phyloP scores from a whole-genome alignment of 92 coral and sea anemone species.

The Siderastrea siderea region DNA sequence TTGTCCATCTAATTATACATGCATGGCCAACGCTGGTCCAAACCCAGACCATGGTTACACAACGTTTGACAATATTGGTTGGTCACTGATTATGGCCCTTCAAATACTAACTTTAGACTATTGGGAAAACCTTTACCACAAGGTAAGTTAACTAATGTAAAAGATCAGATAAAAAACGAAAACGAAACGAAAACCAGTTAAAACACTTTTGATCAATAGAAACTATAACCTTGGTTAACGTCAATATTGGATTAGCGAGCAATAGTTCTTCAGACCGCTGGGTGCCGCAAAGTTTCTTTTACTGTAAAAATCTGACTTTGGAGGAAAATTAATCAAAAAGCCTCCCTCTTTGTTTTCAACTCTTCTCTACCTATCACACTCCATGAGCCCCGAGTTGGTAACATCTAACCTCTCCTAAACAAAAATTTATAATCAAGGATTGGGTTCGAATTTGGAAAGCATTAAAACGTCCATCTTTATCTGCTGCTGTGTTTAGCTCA shows the following conservation, averaged over 20 bases:
- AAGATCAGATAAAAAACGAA: background rate
- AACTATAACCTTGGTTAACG: too few relatives aligned
- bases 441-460: background rate
- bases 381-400: too few relatives aligned
- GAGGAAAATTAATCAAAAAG: too few relatives aligned
- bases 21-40: constrained; percentile 77
- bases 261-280: too few relatives aligned
- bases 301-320: too few relatives aligned
- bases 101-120: constrained; percentile 90
- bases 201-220: too few relatives aligned
- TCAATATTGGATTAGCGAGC: too few relatives aligned
- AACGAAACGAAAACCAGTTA: background rate
- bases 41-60: constrained; percentile 90
- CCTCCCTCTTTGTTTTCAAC: too few relatives aligned
- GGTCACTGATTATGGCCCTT: constrained; percentile 90
- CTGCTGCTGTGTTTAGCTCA: constrained; percentile 55
- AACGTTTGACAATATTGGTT: constrained; percentile 86
- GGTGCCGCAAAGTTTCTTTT: too few relatives aligned
- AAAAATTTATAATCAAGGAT: too few relatives aligned
- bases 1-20: constrained; percentile 84
- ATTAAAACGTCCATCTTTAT: background rate
- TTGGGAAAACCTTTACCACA: constrained; percentile 92
- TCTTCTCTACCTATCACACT: too few relatives aligned
- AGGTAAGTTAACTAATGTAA: constrained; percentile 37
- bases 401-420: too few relatives aligned